Conservation (phyloP, 2,797 vertebrate genomes). For the Semaprochilodus insignis region DNA sequence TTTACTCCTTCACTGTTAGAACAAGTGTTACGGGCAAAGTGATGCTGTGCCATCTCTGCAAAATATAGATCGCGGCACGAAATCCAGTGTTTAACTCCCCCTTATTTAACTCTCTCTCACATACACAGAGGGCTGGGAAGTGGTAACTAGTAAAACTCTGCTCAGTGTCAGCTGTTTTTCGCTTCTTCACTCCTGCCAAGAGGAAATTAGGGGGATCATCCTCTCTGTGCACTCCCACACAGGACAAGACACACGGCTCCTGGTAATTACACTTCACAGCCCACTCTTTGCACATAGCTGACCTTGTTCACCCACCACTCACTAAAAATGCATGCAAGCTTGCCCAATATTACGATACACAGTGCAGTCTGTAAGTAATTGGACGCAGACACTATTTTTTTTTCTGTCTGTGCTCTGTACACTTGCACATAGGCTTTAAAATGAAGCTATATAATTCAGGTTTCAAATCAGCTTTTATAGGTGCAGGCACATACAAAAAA, state of each 20-base stretch:
- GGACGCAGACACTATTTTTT: neutral
- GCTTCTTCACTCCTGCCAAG: constrained; percentile 62
- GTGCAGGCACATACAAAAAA: neutral
- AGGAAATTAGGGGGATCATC: constrained; percentile 77
- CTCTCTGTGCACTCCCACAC: constrained; percentile 59
- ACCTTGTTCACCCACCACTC: constrained; percentile 44
- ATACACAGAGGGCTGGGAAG: constrained; percentile 47
- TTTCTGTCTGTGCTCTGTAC: neutral
- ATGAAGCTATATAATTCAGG: constrained; percentile 10
- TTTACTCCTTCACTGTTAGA: too few species aligned
- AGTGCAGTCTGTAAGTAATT: constrained; percentile 4
- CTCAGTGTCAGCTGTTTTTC: constrained; percentile 64
- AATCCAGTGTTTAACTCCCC: neutral
- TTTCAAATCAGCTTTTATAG: constrained; percentile 27
- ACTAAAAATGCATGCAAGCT: constrained; percentile 28
- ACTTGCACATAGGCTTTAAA: constrained; percentile 1
- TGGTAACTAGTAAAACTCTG: constrained; percentile 60
- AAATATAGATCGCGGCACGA: neutral
- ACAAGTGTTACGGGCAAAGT: neutral
- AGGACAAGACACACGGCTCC: constrained; percentile 65
- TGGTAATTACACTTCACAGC: constrained; percentile 64
- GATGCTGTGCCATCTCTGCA: neutral
- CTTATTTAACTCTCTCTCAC: constrained; percentile 30
- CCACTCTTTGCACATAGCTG: constrained; percentile 63
- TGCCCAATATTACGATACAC: constrained; percentile 8